A percentile compares a stretch with the other conserved stretches of the same genome.
Conservation (phyloP, 2,888 invertebrate genomes). For the Drepanosiphum platanoidis region DNA sequence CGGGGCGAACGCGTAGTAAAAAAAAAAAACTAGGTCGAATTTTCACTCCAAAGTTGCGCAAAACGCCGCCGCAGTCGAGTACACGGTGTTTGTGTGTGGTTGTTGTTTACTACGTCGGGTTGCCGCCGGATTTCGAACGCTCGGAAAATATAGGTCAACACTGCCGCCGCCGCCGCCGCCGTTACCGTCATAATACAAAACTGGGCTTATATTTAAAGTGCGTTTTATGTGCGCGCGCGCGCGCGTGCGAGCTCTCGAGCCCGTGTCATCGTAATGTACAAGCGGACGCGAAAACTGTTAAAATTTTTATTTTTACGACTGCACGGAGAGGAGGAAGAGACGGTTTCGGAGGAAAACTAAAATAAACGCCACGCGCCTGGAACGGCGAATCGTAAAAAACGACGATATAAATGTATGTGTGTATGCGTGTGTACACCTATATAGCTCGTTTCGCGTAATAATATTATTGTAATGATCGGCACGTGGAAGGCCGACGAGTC, state of each 20-base stretch:
- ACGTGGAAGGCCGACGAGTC: slow-evolving; percentile 7
- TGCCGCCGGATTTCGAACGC: slow-evolving; percentile 16
- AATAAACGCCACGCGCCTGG: background rate
- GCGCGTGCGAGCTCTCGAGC: background rate
- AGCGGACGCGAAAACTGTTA: background rate
- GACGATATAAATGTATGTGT: background rate
- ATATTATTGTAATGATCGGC: slow-evolving; percentile 10
- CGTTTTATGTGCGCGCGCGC: background rate
- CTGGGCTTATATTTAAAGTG: slow-evolving; percentile 19
- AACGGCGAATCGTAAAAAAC: background rate
- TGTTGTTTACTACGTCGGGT: slow-evolving; percentile 35
- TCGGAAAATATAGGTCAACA: slow-evolving; percentile 27
- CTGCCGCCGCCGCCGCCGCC: background rate
- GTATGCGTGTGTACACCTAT: background rate
- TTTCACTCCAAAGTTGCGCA: slow-evolving; percentile 15
- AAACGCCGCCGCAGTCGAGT: background rate
- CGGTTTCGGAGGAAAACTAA: background rate
- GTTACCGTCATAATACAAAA: background rate
- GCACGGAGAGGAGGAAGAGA: background rate
- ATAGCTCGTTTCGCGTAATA: background rate
- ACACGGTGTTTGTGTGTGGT: background rate
- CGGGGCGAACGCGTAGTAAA: background rate
- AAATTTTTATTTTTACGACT: background rate
- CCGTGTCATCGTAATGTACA: background rate
- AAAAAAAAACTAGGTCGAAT: slow-evolving; percentile 19